phyloP scores from a whole-genome alignment of 2,888 invertebrate species.

The Melieria omissa region DNA sequence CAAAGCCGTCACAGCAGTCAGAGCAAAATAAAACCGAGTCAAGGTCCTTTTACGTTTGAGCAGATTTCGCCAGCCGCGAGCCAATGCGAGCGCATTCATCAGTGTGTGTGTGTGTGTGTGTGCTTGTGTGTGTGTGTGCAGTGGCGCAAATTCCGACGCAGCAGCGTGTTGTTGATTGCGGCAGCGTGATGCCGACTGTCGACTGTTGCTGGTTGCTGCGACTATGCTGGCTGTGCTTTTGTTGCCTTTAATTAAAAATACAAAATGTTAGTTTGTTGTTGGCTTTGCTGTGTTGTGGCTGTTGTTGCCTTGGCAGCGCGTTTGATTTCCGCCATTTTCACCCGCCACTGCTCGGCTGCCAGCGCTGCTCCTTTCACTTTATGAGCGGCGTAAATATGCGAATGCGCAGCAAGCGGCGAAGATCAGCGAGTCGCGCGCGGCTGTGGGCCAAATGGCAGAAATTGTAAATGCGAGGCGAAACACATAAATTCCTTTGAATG shows the following conservation, averaged over 20 bases:
- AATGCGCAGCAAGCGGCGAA: no score
- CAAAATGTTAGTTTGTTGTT: slow-evolving; percentile 22
- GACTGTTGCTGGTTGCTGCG: background rate
- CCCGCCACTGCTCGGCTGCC: no score
- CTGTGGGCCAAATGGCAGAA: no score
- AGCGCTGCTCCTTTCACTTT: no score
- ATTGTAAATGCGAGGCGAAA: background rate
- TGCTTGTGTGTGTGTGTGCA: no score
- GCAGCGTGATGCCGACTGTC: background rate
- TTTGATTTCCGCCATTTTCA: no score
- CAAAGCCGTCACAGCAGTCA: no score
- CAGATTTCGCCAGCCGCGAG: slow-evolving; percentile 17
- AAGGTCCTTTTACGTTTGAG: slow-evolving; percentile 13
- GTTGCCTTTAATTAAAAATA: slow-evolving; percentile 28
- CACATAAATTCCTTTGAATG: background rate
- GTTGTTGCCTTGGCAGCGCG: no score
- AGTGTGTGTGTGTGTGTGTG: background rate
- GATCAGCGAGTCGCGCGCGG: no score
- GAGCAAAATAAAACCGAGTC: background rate
- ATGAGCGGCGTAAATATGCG: no score
- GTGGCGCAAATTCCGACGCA: no score
- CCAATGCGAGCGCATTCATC: slow-evolving; percentile 7
- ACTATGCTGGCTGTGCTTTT: slow-evolving; percentile 16
- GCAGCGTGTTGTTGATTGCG: no score
- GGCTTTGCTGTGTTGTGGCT: background rate